Conservation (phyloP, 1,140 invertebrate species). For the Tetramorium alpestre region DNA sequence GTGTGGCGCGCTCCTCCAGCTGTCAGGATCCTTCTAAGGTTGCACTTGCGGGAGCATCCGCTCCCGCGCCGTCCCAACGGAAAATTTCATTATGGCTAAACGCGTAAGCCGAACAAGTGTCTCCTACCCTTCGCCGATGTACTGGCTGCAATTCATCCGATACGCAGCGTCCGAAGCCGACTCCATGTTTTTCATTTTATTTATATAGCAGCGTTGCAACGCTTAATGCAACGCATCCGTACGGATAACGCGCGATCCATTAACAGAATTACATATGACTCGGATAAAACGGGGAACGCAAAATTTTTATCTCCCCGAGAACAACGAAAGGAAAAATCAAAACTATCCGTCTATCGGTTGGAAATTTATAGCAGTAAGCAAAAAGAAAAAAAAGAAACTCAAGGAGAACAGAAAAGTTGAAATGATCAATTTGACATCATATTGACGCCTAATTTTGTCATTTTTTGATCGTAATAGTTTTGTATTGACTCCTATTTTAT, state of each 20-base stretch:
- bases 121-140: constrained; percentile 1
- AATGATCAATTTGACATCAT: no score
- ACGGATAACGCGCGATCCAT: constrained; percentile 40
- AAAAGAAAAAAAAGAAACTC: background rate
- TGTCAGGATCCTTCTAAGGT: constrained; percentile 31
- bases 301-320: constrained; percentile 15
- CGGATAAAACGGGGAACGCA: background rate
- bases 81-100: constrained; percentile 66
- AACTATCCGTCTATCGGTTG: background rate
- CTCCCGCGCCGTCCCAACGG: background rate
- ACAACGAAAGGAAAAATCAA: constrained; percentile 18
- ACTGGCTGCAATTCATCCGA: constrained; percentile 19
- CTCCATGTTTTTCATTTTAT: constrained; percentile 27
- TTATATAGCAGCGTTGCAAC: constrained; percentile 38
- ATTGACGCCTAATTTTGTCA: no score
- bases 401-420: no score
- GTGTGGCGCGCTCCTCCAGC: constrained; percentile 31
- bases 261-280: constrained; percentile 44
- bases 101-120: constrained; percentile 61
- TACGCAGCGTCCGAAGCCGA: constrained; percentile 16
- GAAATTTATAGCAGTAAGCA: background rate
- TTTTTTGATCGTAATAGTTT: no score
- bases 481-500: no score
- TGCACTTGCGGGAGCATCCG: constrained; percentile 19
- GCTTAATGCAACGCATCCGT: constrained; percentile 30